Evolutionary conservation across 2,888 invertebrate genomes (phyloP), one percentile per base, ranked within the genome.

Genomic region (Metallyticus violacea): DNA sequence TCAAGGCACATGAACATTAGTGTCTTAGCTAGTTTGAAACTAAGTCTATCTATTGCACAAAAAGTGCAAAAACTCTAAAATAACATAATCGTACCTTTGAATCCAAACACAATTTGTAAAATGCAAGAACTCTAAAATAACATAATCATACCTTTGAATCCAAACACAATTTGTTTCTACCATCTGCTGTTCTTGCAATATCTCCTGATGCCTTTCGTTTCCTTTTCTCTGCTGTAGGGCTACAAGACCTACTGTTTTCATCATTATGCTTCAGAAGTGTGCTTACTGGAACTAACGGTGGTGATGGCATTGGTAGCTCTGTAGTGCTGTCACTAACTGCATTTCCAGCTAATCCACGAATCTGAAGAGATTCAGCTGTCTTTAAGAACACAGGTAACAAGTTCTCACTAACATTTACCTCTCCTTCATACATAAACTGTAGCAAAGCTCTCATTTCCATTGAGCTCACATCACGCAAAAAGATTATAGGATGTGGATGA

Each of bases 361-460:
- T 97, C 94, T 97, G 97, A 93, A 97, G 94, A 90, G 97, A 97
- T 93, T 97, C 97, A 90, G 97, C 97, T 91, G 97, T 97, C 94
- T 97, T 97, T 91, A 97, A 94, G 94, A 97, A 97, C 95, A 96
- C 96, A 90, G 97, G 96, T 92, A 97, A 93, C 92, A 97, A 95
- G 93, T 97, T 96, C 93, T 97, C 97, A 91, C 97, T 97, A 92
- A 97, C 97, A 93, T 97, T 97, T 90, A 97, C 97, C 93, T 97
- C 97, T 90, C 95, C 95, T 93, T 97, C 97, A 93, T 98, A 98
- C 97, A 98, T 97, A 92, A 97, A 98, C 93, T 97, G 97, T 92
- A 97, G 94, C 91, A 97, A 93, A 89, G 97, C 97, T 92, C 96
- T 97, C 94, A 97, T 97, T 93, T 97, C 97, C 91, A 95, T 95